These are phyloP conservation scores for Ceratoteleas bidentatus DNA, from an alignment of 1,140 invertebrate species.

Conservation along the genomic window DNA sequence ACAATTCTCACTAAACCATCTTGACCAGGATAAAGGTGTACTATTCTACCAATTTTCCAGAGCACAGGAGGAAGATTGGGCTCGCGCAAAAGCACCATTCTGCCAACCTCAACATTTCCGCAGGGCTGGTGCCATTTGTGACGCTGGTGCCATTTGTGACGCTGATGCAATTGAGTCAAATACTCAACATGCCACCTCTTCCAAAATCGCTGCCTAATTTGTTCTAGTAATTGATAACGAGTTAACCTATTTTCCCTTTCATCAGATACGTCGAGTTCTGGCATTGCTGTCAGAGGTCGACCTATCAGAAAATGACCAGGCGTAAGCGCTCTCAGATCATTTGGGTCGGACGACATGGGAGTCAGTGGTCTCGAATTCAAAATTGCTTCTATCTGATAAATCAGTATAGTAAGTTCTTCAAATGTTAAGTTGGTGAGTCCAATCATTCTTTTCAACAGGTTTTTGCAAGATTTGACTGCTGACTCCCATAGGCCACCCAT, in stretches of 20 bases:
- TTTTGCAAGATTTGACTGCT: background rate
- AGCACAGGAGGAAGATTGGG: background rate
- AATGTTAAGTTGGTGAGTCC: background rate
- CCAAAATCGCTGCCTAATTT: no score
- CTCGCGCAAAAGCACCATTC: constrained; percentile 5
- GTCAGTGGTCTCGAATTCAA: no score
- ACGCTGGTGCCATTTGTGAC: background rate
- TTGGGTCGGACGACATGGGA: no score
- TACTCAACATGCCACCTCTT: background rate
- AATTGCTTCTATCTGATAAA: no score
- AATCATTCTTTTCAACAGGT: background rate
- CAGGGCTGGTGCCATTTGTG: background rate
- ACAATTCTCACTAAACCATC: background rate
- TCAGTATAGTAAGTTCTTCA: background rate
- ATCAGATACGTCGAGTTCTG: no score
- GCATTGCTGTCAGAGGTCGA: no score
- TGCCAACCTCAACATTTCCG: background rate
- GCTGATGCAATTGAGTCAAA: background rate
- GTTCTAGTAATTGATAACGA: no score
- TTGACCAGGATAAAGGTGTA: background rate
- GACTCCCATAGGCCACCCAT: background rate
- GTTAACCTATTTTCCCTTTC: no score
- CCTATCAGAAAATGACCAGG: no score
- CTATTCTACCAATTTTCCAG: constrained; percentile 12
- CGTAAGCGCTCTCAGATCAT: no score